Evolutionary conservation across 2,797 vertebrate species (phyloP).

Genomic region (Setipinna tenuifilis): DNA sequence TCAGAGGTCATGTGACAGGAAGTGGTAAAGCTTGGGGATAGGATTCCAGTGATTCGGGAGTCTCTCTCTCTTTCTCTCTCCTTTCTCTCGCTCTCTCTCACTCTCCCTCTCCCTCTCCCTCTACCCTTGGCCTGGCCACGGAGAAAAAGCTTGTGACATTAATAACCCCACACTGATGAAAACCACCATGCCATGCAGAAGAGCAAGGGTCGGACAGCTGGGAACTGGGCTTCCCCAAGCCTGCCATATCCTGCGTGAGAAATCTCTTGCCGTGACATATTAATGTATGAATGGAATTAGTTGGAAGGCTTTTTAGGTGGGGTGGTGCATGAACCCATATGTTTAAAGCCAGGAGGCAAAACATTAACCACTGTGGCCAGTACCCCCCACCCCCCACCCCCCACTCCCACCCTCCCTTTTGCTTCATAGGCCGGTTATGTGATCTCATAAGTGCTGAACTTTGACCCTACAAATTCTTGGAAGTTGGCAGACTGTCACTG

Average conservation of each 20-base stretch:
- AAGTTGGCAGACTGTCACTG: slow-evolving; percentile 12
- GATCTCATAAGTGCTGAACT: slow-evolving; percentile 12
- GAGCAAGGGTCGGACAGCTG: background rate
- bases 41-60: background rate
- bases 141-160: background rate
- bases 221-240: background rate
- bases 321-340: background rate
- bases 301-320: background rate
- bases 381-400: no score
- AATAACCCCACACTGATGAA: background rate
- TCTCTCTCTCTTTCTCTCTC: slow-evolving; percentile 10
- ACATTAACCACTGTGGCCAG: background rate
- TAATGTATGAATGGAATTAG: background rate
- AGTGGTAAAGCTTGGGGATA: slow-evolving; percentile 49
- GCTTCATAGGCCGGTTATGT: background rate
- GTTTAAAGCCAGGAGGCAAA: background rate
- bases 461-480: slow-evolving; percentile 4
- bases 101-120: background rate
- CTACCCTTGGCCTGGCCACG: background rate
- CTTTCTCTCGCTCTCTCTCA: background rate
- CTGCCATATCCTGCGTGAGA: background rate
- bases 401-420: background rate
- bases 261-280: background rate
- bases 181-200: background rate
- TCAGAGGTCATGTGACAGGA: slow-evolving; percentile 68